Evolutionary conservation across 2,113 vertebrate species (phyloP).

Genomic region (Campylomormyrus tamandua): DNA sequence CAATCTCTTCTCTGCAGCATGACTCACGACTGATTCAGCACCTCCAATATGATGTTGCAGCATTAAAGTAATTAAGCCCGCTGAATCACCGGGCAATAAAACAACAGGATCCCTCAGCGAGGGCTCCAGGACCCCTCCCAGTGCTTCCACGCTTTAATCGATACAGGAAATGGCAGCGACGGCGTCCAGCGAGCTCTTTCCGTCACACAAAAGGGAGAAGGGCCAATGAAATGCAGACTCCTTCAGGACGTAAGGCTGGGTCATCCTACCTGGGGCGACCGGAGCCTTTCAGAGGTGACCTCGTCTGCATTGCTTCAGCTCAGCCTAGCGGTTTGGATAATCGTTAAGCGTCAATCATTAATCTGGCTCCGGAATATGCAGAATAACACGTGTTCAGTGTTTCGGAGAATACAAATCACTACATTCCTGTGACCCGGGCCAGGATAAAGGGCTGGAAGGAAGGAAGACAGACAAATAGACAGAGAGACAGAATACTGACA

Average conservation of each 20-base stretch:
- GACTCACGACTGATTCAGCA: slow-evolving; percentile 17
- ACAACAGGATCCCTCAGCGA: not conserved
- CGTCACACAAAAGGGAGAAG: not conserved
- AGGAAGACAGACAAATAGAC: not conserved
- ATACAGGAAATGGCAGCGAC: not conserved
- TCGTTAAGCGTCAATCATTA: not conserved
- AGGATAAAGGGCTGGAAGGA: not conserved
- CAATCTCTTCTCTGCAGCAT: not conserved
- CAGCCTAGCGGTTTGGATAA: not conserved
- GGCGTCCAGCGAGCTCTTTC: not conserved
- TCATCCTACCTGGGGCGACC: not conserved
- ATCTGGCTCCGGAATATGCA: not conserved
- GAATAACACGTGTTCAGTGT: not conserved
- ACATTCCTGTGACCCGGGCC: not conserved
- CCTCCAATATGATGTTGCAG: not conserved
- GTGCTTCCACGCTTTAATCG: not conserved
- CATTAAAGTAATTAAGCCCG: slow-evolving; percentile 8
- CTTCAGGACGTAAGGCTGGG: not conserved
- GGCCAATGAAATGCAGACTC: not conserved
- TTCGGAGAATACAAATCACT: not conserved
- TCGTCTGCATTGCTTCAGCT: not conserved
- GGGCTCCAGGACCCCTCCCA: not conserved
- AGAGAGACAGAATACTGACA: not conserved
- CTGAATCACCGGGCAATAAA: slow-evolving; percentile 3
- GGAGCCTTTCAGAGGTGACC: not conserved